Evolutionary conservation across 2,113 vertebrate genomes (phyloP).

Genomic region (Limnothrissa miodon): DNA sequence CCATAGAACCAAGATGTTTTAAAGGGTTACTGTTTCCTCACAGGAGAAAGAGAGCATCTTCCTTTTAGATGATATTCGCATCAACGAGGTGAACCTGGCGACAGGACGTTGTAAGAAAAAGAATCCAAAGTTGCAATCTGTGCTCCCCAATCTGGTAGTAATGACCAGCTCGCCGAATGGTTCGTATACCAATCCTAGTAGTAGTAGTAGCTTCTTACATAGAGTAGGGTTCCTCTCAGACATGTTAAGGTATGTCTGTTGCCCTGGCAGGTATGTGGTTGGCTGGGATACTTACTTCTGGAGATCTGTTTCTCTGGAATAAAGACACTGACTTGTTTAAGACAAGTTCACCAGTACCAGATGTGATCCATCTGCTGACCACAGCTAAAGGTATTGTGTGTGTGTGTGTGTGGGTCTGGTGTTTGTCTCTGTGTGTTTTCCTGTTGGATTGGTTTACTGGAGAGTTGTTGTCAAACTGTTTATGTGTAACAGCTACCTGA

Average conservation of each 20-base stretch:
- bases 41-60: slow-evolving; percentile 91
- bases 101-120: slow-evolving; percentile 88
- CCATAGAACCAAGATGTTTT: not conserved
- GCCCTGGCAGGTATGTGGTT: slow-evolving; percentile 81
- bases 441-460: not conserved
- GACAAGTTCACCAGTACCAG: slow-evolving; percentile 68
- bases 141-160: slow-evolving; percentile 78
- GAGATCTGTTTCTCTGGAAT: slow-evolving; percentile 93
- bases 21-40: slow-evolving; percentile 6
- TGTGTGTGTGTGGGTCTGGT: not conserved
- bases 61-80: slow-evolving; percentile 81
- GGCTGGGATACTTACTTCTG: slow-evolving; percentile 79
- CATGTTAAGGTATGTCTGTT: not conserved
- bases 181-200: slow-evolving; percentile 43
- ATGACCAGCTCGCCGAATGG: slow-evolving; percentile 83
- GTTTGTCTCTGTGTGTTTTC: not conserved
- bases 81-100: slow-evolving; percentile 86
- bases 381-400: slow-evolving; percentile 65
- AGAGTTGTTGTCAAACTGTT: not conserved
- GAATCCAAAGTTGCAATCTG: slow-evolving; percentile 77
- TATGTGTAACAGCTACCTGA: no score
- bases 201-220: not conserved
- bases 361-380: slow-evolving; percentile 67
- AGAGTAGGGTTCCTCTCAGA: not conserved
- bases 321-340: slow-evolving; percentile 85